Evolutionary conservation across 2,797 vertebrate species (phyloP), one percentile per base, ranked within the genome.

Genomic region (Ceryle rudis): DNA sequence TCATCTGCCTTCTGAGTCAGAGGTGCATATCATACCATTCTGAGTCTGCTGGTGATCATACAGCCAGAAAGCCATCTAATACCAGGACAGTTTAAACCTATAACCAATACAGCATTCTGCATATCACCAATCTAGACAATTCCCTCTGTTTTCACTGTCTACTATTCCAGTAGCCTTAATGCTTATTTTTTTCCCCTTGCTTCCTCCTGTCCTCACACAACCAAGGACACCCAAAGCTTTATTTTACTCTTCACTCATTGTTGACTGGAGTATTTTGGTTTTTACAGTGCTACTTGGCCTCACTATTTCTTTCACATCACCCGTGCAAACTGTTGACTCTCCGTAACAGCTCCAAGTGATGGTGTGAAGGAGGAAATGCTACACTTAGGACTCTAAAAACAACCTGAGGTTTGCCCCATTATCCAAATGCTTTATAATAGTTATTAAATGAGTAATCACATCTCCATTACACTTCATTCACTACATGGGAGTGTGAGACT

Each of bases 401-500:
- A 82, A 83, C 71, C 83, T 13, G 19, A 92, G 33, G 28, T 83
- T 81, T 85, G 71, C 23, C 49, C 39, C 69, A 71, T 77, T 78
- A 85, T 58, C 89, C 90, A 90, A 80, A 72, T 19, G 29, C 69
- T 85, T 87, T 74, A 69, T 47, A 89, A 71, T 11, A 89, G 83
- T 81, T 89, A 95, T 80, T 93, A 90, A 96, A 89, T 81, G 88
- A 94, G 86, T 96, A 86, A 92, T 92, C 92, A 93, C 78, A 85
- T 95, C 92, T 92, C 83, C 86, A 93, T 90, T 90, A 87, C 16
- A 14, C 74, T 80, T 95, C 90, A 74, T 87, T 95, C 94, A 87
- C 60, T 62, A 71, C 60, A 65, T 2, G 9, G 42, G 81, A 94
- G 73, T 61, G 80, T 39, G 86, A 89, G 81, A 87, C 61, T 51